A percentile compares a stretch with the other conserved stretches of the same genome.
Conservation (phyloP, 2,797 vertebrate species). For the Mus spretus region DNA sequence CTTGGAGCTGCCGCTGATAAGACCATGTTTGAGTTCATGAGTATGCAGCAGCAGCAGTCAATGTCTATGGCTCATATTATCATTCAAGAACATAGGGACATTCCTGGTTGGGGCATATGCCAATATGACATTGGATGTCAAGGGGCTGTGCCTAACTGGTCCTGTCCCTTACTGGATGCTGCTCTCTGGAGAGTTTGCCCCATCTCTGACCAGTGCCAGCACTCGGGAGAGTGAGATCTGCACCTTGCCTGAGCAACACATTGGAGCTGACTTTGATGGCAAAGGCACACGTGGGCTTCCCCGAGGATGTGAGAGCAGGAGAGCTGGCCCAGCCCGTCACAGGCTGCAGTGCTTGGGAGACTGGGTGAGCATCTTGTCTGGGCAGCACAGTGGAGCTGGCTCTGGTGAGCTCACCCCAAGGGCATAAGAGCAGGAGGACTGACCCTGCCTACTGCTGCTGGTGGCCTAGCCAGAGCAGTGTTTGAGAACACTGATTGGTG, state of each 20-base stretch:
- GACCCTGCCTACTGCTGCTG: background rate
- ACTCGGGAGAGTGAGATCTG: background rate
- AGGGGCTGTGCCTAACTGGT: background rate
- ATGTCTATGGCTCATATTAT: no score
- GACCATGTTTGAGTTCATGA: background rate
- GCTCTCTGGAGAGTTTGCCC: background rate
- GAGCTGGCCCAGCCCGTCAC: background rate
- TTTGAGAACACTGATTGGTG: background rate
- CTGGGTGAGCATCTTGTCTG: background rate
- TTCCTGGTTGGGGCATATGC: no score
- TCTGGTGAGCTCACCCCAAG: background rate
- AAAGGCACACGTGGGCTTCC: background rate
- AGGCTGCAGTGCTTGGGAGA: background rate
- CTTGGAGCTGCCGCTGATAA: no score
- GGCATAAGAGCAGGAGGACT: no score
- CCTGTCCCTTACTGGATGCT: background rate
- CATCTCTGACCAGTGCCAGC: background rate
- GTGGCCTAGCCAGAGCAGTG: background rate
- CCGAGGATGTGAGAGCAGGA: background rate
- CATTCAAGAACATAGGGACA: background rate
- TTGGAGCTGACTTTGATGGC: background rate
- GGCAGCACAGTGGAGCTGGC: background rate
- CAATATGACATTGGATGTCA: background rate
- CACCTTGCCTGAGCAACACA: background rate
- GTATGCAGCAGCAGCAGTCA: background rate